phyloP scores from a whole-genome alignment of 92 coral and sea anemone species.

The Phenganax marumi region DNA sequence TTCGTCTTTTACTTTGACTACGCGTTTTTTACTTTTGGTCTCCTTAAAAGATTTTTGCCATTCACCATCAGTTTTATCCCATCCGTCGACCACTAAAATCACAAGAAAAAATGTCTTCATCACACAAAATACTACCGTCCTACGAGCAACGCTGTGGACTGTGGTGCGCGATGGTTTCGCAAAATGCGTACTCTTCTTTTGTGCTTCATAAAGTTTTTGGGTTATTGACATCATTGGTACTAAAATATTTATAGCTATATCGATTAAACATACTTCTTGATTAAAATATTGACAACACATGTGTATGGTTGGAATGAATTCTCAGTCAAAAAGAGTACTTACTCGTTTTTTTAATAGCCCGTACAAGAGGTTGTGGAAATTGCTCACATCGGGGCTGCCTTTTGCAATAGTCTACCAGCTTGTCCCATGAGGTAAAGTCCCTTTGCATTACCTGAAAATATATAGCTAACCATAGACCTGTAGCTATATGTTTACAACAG shows the following conservation, averaged over 20 bases:
- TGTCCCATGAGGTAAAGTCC: not conserved
- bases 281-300: no score
- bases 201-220: no score
- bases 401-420: not conserved
- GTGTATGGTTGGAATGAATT: no score
- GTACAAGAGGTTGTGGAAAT: constrained; percentile 15
- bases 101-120: not conserved
- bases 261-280: no score
- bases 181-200: no score
- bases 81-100: not conserved
- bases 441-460: not conserved
- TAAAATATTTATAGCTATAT: not conserved
- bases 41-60: not conserved
- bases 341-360: not conserved
- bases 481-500: no score
- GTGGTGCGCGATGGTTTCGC: no score
- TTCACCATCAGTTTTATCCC: not conserved
- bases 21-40: not conserved
- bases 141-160: no score
- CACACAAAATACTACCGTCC: not conserved
- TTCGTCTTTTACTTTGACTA: not conserved
- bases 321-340: not conserved
- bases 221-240: not conserved
- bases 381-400: not conserved
- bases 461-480: no score